Evolutionary conservation across 2,113 vertebrate genomes (phyloP), one percentile per base, ranked within the genome.

Genomic region (Nyctibius bracteatus): DNA sequence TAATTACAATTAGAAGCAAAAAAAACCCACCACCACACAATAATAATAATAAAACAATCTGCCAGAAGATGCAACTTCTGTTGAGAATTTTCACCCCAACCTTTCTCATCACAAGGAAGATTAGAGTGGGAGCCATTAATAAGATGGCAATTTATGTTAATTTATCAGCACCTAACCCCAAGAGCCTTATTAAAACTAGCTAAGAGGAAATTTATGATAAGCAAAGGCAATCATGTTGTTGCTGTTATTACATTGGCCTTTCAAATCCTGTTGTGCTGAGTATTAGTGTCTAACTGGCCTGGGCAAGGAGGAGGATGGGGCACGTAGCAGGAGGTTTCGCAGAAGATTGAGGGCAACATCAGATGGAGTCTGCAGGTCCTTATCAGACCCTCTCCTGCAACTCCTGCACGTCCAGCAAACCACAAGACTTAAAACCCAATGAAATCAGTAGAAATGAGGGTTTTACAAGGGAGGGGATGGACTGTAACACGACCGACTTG

Each of bases 141-240:
- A 94, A 92, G 52, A 81, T 27, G 41, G 78, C 81, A 95, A 92
- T 94, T 95, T 94, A 89, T 61, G 80, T 59, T 95, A 92, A 94
- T 90, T 94, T 90, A 90, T 96, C 72, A 88, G 59, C 72, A 63
- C 44, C 75, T 83, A 92, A 95, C 33, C 65, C 65, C 86, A 83
- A 65, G 54, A 88, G 65, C 41, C 41, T 92, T 87, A 93, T 89
- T 92, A 94, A 92, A 88, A 65, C 39, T n/a, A 84, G 80, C 63
- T 96, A 79, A 94, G 94, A 86, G 44, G 61, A 86, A 86, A 86
- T 91, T 79, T 75, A 78, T 84, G 14, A 68, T 52, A 78, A 93
- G 84, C 75, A 91, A 93, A 92, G 61, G 72, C 47, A 91, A 92
- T 95, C 86, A 91, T 12, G 20, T 37, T 81, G 55, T 86, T 86